These are phyloP conservation scores for Aplochiton taeniatus DNA, from an alignment of 2,797 vertebrate species.

Conservation along the genomic window DNA sequence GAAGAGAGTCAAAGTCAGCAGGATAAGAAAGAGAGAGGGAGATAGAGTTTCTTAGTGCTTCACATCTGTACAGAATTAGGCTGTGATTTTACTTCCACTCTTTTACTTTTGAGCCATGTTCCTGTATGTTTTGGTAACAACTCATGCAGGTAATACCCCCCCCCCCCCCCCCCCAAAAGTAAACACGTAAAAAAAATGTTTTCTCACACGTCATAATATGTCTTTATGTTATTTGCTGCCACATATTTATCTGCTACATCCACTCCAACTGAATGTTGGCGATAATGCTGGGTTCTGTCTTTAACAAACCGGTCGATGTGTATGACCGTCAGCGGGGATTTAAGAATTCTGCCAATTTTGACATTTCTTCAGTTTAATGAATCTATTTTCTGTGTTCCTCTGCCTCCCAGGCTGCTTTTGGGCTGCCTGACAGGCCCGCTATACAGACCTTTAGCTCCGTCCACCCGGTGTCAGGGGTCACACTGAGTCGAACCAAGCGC, in stretches of 20 bases:
- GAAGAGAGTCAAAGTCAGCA: too few species aligned
- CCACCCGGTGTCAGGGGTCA: conserved; percentile 10
- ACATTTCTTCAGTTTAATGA: not conserved
- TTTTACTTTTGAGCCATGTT: not conserved
- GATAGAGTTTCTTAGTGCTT: not conserved
- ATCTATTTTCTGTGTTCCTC: not conserved
- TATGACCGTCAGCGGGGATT: not conserved
- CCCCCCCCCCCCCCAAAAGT: too few species aligned
- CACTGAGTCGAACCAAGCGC: conserved; percentile 61
- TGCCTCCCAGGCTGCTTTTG: not conserved
- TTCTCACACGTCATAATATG: too few species aligned
- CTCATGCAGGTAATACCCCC: too few species aligned
- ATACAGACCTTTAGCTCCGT: conserved; percentile 1
- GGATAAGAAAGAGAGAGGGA: not conserved
- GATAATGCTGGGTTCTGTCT: too few species aligned
- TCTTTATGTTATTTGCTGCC: too few species aligned
- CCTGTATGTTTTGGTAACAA: not conserved
- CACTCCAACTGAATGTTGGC: too few species aligned
- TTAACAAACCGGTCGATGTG: too few species aligned
- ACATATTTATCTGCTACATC: too few species aligned
- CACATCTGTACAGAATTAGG: not conserved
- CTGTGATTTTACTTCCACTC: not conserved
- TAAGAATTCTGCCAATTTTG: not conserved
- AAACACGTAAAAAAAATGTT: not conserved
- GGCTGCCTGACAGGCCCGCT: conserved; percentile 9